These are phyloP conservation scores for Venustoraphidia nigricollis DNA, from an alignment of 2,888 invertebrate species.

Conservation along the genomic window DNA sequence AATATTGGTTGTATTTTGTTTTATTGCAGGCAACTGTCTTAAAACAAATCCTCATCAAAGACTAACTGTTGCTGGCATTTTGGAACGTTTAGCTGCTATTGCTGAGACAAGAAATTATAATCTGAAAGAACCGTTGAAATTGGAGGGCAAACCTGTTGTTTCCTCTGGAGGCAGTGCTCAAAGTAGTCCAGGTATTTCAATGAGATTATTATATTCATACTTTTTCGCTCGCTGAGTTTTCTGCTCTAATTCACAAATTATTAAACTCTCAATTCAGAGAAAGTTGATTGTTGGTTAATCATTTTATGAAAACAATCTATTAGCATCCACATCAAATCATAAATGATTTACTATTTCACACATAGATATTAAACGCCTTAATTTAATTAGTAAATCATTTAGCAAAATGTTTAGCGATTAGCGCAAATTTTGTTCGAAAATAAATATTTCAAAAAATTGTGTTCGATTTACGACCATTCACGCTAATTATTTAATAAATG, in stretches of 20 bases:
- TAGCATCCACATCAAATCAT: too few relatives aligned
- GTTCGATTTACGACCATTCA: neutral
- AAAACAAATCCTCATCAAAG: conserved; percentile 71
- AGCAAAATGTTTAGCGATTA: neutral
- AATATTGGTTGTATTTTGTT: conserved; percentile 7
- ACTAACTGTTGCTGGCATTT: conserved; percentile 58
- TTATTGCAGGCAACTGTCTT: conserved; percentile 55
- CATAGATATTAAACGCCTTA: too few relatives aligned
- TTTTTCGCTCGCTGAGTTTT: too few relatives aligned
- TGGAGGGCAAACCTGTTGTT: conserved; percentile 35
- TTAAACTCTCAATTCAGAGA: too few relatives aligned
- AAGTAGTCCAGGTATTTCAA: conserved; percentile 12
- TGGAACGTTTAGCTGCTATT: conserved; percentile 78
- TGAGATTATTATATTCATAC: too few relatives aligned
- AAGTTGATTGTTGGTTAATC: too few relatives aligned
- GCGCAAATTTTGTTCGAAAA: neutral
- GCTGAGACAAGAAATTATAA: conserved; percentile 74
- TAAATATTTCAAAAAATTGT: neutral
- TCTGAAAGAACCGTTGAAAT: conserved; percentile 60
- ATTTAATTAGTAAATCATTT: too few relatives aligned
- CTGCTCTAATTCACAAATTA: too few relatives aligned
- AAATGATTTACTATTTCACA: too few relatives aligned
- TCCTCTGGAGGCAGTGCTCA: conserved; percentile 14
- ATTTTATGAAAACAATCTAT: too few relatives aligned
- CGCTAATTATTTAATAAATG: too few relatives aligned